Evolutionary conservation across 2,888 invertebrate genomes (phyloP).

Genomic region (Meiosimyza decipiens): DNA sequence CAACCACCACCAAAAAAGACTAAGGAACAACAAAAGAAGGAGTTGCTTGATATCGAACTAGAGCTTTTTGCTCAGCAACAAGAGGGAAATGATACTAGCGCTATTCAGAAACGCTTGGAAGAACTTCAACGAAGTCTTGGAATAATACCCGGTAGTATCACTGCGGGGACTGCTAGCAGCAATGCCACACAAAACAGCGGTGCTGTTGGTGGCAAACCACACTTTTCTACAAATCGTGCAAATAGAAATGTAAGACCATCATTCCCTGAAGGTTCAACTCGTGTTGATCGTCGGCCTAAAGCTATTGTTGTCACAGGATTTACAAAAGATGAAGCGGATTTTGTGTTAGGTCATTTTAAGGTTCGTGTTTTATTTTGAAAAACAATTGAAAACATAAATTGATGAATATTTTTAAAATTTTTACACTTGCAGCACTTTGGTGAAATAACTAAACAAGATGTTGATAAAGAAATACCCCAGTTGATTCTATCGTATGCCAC

Average conservation of each 20-base stretch:
- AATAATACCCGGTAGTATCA: conserved; percentile 45
- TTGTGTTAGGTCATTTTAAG: conserved; percentile 84
- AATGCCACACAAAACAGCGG: not conserved
- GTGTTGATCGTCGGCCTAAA: conserved; percentile 88
- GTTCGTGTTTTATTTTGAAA: conserved; percentile 67
- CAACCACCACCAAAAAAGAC: conserved; percentile 70
- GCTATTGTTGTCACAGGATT: conserved; percentile 89
- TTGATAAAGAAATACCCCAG: conserved; percentile 77
- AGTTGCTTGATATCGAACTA: conserved; percentile 89
- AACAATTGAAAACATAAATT: not conserved
- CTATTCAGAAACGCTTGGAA: conserved; percentile 79
- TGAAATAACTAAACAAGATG: conserved; percentile 84
- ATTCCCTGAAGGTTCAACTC: conserved; percentile 64
- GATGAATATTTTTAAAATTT: not conserved
- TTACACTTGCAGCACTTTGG: conserved; percentile 79
- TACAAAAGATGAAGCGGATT: conserved; percentile 83
- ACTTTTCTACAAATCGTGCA: conserved; percentile 45
- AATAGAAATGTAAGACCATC: conserved; percentile 57
- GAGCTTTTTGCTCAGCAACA: conserved; percentile 91
- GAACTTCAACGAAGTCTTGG: conserved; percentile 72
- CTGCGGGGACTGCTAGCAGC: conserved; percentile 34
- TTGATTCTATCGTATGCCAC: conserved; percentile 65
- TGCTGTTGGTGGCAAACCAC: conserved; percentile 44
- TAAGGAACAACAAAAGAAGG: conserved; percentile 86
- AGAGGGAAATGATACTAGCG: conserved; percentile 86